phyloP scores from a whole-genome alignment of 2,888 invertebrate genomes.

The Chromoteleia sp. region DNA sequence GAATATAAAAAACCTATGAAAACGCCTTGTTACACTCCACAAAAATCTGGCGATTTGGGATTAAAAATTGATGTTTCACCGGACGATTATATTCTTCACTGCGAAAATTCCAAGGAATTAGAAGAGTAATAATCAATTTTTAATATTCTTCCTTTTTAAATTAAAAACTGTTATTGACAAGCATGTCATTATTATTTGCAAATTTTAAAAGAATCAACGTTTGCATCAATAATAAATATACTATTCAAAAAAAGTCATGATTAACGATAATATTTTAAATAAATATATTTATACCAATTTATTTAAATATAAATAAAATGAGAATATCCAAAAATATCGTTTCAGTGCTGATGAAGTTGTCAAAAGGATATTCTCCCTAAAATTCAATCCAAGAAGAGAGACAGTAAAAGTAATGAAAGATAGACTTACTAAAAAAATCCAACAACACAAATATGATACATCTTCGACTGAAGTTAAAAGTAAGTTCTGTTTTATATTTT shows the following conservation, averaged over 20 bases:
- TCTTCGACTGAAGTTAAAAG: constrained; percentile 90
- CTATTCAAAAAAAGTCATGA: too few relatives aligned
- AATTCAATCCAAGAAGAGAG: constrained; percentile 87
- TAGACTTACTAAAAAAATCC: constrained; percentile 87
- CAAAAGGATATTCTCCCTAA: constrained; percentile 89
- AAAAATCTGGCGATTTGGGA: constrained; percentile 54
- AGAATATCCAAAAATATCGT: constrained; percentile 68
- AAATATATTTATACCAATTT: neutral
- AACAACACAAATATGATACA: constrained; percentile 89
- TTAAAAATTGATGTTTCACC: constrained; percentile 37
- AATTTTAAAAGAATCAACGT: too few relatives aligned
- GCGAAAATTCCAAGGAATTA: constrained; percentile 41
- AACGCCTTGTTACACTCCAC: constrained; percentile 17
- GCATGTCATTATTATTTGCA: too few relatives aligned
- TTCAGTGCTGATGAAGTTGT: constrained; percentile 90
- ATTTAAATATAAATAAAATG: neutral
- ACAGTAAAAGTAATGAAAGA: constrained; percentile 85
- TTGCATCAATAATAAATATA: too few relatives aligned
- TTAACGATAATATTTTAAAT: constrained; percentile 1
- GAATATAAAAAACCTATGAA: constrained; percentile 3
- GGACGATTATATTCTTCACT: constrained; percentile 17
- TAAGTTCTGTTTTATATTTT: constrained; percentile 79
- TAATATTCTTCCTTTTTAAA: neutral
- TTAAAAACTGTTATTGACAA: too few relatives aligned
- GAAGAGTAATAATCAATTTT: constrained; percentile 37